Base-by-base conservation (phyloP, 2,113 vertebrate species). In the Thamnaconus septentrionalis region DNA sequence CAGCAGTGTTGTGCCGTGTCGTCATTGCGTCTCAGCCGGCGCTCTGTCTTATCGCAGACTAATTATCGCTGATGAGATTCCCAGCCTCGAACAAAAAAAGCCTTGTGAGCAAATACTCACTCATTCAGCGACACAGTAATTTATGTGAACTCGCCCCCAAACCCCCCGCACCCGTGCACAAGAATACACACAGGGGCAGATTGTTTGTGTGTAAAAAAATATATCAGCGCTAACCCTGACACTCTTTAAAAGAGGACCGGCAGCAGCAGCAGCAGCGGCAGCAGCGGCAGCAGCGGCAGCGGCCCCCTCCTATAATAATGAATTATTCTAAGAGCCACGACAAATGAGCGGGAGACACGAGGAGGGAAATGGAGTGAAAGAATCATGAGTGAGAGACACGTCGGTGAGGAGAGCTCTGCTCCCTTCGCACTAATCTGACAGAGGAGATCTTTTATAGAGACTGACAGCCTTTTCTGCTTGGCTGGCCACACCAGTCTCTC, bases 361-460 rank as follows among this genome's bases (percentile, higher is more conserved):
- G 72, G 59, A 72, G 69, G 60, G 71, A 79, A 82, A 79, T 71
- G 71, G 76, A 82, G 79, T 78, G 80, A 82, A 66, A 79, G 78
- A 79, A 76, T 79, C 58, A 62, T 53, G 75, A 84, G 68, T 66
- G 66, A 77, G 66, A 73, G 73, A 78, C 54, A 76, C 9, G 1
- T 52, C 58, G 73, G 61, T 43, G 57, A 69, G 73, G 44, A 61
- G 74, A 48, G 53, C 81, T 81, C 65, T 85, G 76, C 73, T 66
- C 73, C 79, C 87, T 87, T 87, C 84, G 87, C 85, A 83, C 87
- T 87, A 85, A 84, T 84, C 79, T 83, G 87, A 89, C 87, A 82
- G 86, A 90, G 85, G 79, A 83, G 83, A 86, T 88, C 69, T 87
- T 88, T 90, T 88, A 89, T 90, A 73, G 84, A 85, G 81, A 83